Conservation (phyloP, 2,888 invertebrate species). For the Leptopilina drosophilae region DNA sequence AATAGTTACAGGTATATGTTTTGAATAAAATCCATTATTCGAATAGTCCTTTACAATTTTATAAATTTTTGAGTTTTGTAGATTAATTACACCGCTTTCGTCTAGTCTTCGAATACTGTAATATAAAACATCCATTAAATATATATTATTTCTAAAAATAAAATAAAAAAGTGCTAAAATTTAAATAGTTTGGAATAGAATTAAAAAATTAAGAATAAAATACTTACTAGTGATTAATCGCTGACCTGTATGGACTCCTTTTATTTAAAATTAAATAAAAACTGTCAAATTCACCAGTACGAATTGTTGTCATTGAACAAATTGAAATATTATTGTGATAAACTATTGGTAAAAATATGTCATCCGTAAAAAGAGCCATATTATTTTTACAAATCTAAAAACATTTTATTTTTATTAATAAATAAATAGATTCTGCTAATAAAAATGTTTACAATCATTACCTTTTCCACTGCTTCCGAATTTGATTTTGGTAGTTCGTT, state of each 20-base stretch:
- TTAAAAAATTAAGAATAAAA: background rate
- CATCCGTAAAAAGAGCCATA: background rate
- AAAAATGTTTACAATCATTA: background rate
- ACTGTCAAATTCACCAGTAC: background rate
- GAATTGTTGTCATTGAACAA: background rate
- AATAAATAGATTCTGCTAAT: too few species aligned
- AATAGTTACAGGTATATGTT: too few species aligned
- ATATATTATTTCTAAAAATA: too few species aligned
- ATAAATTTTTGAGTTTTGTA: too few species aligned
- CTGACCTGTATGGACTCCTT: background rate
- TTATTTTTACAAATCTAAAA: background rate
- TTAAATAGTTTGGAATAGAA: too few species aligned
- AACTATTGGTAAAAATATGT: background rate
- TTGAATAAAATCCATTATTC: too few species aligned
- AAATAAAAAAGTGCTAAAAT: too few species aligned
- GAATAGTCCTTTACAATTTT: too few species aligned
- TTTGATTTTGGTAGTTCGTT: background rate
- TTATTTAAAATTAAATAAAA: background rate
- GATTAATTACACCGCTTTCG: too few species aligned
- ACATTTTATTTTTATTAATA: too few species aligned
- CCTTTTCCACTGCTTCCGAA: background rate
- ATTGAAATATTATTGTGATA: background rate
- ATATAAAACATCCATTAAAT: too few species aligned
- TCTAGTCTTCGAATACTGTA: too few species aligned
- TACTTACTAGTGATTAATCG: constrained; percentile 2